These are phyloP conservation scores for Malthinus seriepunctatus DNA, from an alignment of 2,888 invertebrate species.

Conservation along the genomic window DNA sequence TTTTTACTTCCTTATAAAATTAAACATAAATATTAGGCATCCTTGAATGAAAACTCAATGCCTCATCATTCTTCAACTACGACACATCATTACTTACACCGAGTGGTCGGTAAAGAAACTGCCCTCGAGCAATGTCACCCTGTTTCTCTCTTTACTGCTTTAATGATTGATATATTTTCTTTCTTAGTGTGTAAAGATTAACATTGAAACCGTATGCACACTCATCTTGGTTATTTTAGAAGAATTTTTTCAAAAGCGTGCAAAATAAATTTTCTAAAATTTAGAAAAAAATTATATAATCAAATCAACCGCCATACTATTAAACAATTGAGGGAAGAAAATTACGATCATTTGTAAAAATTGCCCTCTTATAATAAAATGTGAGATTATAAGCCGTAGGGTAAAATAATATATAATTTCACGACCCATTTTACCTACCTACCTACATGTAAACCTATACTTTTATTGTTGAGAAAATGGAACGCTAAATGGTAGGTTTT, in stretches of 20 bases:
- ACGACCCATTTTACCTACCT: conserved; percentile 27
- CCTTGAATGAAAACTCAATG: conserved; percentile 21
- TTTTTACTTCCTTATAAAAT: conserved; percentile 8
- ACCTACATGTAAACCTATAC: conserved; percentile 17
- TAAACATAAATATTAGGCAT: conserved; percentile 7
- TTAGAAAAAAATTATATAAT: background rate
- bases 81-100: conserved; percentile 47
- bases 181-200: conserved; percentile 30
- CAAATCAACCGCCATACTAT: background rate
- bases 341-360: background rate
- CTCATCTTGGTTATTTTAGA: background rate
- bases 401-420: conserved; percentile 31
- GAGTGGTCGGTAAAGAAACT: conserved; percentile 48
- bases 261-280: no score
- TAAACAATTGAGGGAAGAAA: background rate
- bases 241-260: no score
- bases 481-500: conserved; percentile 9
- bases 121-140: conserved; percentile 45
- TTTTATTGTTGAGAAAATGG: conserved; percentile 7
- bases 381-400: conserved; percentile 14
- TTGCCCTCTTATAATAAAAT: background rate
- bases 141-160: conserved; percentile 42
- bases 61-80: conserved; percentile 43
- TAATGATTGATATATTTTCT: conserved; percentile 47
- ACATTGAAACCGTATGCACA: conserved; percentile 10